Percentiles rank a stretch among this genome's conserved stretches.
Conservation (phyloP, 2,113 vertebrate genomes). For the Butorides virescens region DNA sequence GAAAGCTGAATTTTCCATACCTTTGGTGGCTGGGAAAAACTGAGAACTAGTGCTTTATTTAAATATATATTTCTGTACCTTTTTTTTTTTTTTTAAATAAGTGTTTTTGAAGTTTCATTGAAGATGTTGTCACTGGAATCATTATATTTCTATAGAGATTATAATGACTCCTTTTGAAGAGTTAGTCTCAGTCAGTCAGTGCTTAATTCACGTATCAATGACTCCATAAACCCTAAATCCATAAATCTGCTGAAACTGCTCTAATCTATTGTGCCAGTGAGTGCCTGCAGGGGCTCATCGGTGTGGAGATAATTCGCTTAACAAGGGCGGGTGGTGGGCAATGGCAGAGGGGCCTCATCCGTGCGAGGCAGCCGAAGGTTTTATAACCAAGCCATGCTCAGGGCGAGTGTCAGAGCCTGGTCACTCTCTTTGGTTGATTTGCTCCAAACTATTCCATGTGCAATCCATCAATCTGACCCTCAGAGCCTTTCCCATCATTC, state of each 20-base stretch:
- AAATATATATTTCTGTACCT: constrained; percentile 3
- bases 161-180: constrained; percentile 61
- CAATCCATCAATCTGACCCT: neutral
- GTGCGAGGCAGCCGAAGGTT: neutral
- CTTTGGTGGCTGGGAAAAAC: neutral
- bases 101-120: constrained; percentile 30
- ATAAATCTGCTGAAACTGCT: constrained; percentile 38
- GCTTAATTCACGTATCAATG: constrained; percentile 66
- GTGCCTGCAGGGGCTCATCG: neutral
- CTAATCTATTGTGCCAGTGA: neutral
- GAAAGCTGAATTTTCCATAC: neutral
- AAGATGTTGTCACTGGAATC: constrained; percentile 57
- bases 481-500: neutral
- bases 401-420: accelerated
- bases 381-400: accelerated
- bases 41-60: neutral
- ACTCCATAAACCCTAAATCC: constrained; percentile 31
- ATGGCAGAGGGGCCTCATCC: neutral
- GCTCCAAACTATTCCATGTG: neutral
- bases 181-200: constrained; percentile 49
- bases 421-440: neutral
- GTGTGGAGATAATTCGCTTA: neutral
- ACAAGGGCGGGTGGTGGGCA: accelerated
- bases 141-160: constrained; percentile 53
- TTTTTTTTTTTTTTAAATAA: neutral